Evolutionary conservation across 2,797 vertebrate genomes (phyloP).

Genomic region (Geotrypetes seraphini): DNA sequence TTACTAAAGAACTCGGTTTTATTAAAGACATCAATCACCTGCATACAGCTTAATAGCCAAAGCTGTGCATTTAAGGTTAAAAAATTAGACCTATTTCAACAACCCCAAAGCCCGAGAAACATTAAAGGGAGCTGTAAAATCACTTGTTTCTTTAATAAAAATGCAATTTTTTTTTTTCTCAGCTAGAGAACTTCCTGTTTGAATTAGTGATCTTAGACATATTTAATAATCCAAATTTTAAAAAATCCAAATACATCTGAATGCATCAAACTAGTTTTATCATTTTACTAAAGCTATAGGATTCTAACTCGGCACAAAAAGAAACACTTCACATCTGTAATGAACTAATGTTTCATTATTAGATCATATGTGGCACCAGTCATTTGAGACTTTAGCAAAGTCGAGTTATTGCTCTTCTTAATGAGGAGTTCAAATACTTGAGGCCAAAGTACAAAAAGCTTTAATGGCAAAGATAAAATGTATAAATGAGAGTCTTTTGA

Average conservation of each 20-base stretch:
- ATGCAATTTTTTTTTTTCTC: constrained; percentile 21
- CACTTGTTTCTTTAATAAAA: constrained; percentile 36
- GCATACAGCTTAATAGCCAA: constrained; percentile 50
- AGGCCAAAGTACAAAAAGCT: constrained; percentile 23
- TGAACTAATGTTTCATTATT: constrained; percentile 13
- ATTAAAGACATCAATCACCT: constrained; percentile 72
- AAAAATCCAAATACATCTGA: constrained; percentile 18
- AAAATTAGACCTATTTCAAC: constrained; percentile 24
- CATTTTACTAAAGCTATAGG: constrained; percentile 25
- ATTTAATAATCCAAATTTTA: too few species aligned
- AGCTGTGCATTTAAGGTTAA: constrained; percentile 20
- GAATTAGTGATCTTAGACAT: constrained; percentile 27
- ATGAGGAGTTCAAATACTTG: constrained; percentile 7
- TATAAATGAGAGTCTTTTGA: background rate
- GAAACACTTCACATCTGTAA: constrained; percentile 14
- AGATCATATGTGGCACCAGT: constrained; percentile 19
- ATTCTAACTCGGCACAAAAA: constrained; percentile 22
- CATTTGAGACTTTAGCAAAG: constrained; percentile 10
- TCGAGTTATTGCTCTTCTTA: constrained; percentile 9
- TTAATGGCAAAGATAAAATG: constrained; percentile 6
- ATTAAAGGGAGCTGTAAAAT: constrained; percentile 28
- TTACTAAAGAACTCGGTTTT: constrained; percentile 56
- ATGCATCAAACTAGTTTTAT: constrained; percentile 30
- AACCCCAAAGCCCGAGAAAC: constrained; percentile 32
- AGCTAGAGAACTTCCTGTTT: constrained; percentile 16